Base-by-base conservation (phyloP, 2,888 invertebrate genomes). In the Micoletzkya japonica region DNA sequence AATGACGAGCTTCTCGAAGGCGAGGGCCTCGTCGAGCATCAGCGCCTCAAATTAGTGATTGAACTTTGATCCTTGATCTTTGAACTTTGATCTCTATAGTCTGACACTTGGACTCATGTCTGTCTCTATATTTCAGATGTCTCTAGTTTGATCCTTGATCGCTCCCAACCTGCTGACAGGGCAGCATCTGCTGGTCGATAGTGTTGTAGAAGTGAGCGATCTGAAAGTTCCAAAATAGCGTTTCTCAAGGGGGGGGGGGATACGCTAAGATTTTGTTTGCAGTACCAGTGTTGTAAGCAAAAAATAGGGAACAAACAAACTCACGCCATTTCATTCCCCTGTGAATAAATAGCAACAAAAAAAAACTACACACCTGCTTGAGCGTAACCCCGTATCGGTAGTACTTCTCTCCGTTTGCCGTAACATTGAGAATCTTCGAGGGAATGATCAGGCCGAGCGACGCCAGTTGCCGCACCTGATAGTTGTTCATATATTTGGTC, bases 181-280 rank as follows among this genome's bases (percentile, higher is more conserved):
- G 90, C 49, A 97, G 91, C 94, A 98, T 97, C 70, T 95, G 91
- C 87, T 96, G 94, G 20, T 95, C 96, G 61, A 98, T 92, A 0
- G 96, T 96, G 86, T 98, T 98, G 88, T 98, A 97, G 82, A 89
- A 89, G 77, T 89, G 88, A 14, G 89, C 88, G 54, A 89, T 88
- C 87, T 88, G 80, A 59, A 59, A 36, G 17, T 36, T 17, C 14
- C 10, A 2, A 32, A 39, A 14, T 36, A 7, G 4, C 4, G 37
- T 24, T 34, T 57, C 14, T n/a, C n/a, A n/a, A n/a, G n/a, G n/a
- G n/a, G n/a, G n/a, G n/a, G n/a, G n/a, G n/a, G n/a, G n/a, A n/a
- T n/a, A n/a, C n/a, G n/a, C n/a, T n/a, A n/a, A n/a, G n/a, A n/a
- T n/a, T n/a, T n/a, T n/a, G n/a, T n/a, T n/a, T n/a, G n/a, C n/a